Evolutionary conservation across 2,113 vertebrate species (phyloP).

Genomic region (Ochotona curzoniae): DNA sequence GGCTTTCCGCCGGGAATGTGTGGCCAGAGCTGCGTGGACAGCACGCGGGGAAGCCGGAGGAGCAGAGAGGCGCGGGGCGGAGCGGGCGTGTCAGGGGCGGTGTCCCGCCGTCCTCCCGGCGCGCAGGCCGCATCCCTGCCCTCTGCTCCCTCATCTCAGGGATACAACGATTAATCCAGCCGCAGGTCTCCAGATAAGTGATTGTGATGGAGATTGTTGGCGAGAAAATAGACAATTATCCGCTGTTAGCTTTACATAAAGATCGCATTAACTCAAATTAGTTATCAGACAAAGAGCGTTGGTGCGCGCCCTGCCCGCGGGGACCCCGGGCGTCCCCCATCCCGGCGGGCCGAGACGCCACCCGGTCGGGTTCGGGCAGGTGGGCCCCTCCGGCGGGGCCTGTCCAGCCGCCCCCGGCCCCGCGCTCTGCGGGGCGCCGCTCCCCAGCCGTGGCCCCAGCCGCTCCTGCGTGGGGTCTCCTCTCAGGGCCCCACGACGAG

Average conservation of each 20-base stretch:
- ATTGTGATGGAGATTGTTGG: conserved; percentile 92
- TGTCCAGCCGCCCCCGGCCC: too few relatives aligned
- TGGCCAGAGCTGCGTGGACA: too few relatives aligned
- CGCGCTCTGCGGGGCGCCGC: neutral
- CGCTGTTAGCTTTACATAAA: conserved; percentile 93
- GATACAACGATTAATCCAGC: conserved; percentile 91
- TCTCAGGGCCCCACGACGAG: too few relatives aligned
- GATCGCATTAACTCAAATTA: conserved; percentile 93
- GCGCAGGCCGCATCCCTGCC: conserved; percentile 80
- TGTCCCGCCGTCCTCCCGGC: neutral
- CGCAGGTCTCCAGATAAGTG: conserved; percentile 91
- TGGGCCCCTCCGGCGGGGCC: too few relatives aligned
- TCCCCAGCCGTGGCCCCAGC: too few relatives aligned
- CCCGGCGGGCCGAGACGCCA: neutral
- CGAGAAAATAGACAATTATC: conserved; percentile 94
- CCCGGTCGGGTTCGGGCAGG: too few relatives aligned
- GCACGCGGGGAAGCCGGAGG: too few relatives aligned
- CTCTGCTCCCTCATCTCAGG: conserved; percentile 85
- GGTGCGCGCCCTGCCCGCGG: conserved; percentile 61
- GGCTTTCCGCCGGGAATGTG: too few relatives aligned
- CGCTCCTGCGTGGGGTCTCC: too few relatives aligned
- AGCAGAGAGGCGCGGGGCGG: too few relatives aligned
- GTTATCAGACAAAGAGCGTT: conserved; percentile 89
- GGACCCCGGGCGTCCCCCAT: conserved; percentile 10
- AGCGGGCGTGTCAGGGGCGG: too few relatives aligned